Evolutionary conservation across 2,797 vertebrate genomes (phyloP).

Genomic region (Hoplostethus mediterraneus): DNA sequence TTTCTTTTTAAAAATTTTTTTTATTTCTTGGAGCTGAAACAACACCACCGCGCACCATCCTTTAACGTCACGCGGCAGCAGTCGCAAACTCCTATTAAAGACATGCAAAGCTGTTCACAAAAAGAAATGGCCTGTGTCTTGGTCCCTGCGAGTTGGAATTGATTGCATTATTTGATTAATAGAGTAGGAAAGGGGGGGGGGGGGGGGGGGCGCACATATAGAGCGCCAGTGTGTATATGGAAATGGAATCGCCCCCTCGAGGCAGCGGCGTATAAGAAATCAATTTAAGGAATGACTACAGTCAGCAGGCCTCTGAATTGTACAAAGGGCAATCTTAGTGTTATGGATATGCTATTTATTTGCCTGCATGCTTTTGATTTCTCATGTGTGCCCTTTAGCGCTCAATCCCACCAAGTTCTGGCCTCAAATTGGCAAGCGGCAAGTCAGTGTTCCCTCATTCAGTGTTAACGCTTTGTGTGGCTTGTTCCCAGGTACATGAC

Average conservation of each 20-base stretch:
- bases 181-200: conserved; percentile 45
- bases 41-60: conserved; percentile 4
- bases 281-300: conserved; percentile 83
- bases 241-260: conserved; percentile 80
- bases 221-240: conserved; percentile 74
- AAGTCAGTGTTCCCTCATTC: no score
- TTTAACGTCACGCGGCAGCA: conserved; percentile 24
- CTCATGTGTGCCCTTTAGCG: conserved; percentile 67
- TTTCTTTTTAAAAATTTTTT: no score
- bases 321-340: conserved; percentile 81
- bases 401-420: conserved; percentile 23
- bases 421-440: conserved; percentile 36
- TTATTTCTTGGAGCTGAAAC: no score
- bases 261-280: conserved; percentile 83
- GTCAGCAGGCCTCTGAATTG: conserved; percentile 81
- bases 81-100: conserved; percentile 54
- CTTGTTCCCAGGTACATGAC: no score
- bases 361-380: conserved; percentile 71
- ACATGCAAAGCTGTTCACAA: conserved; percentile 50
- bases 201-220: conserved; percentile 36
- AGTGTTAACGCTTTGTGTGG: no score
- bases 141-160: conserved; percentile 58
- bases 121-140: conserved; percentile 51
- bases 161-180: conserved; percentile 80
- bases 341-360: conserved; percentile 82